Evolutionary conservation across 2,797 vertebrate species (phyloP).

Genomic region (Anguilla obscura): DNA sequence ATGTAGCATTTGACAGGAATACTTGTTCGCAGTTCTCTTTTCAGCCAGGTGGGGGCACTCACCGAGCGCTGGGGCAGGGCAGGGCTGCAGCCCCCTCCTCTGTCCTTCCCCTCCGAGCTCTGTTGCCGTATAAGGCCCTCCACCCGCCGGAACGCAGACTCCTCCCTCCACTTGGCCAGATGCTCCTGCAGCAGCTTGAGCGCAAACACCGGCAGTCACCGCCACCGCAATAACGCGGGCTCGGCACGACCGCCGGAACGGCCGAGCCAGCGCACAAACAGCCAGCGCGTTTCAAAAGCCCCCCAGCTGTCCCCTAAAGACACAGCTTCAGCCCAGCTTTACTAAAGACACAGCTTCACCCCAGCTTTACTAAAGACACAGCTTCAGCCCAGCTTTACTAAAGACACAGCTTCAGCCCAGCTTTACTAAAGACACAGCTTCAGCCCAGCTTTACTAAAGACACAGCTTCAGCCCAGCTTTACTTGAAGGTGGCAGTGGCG

Average conservation of each 20-base stretch:
- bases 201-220: neutral
- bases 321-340: neutral
- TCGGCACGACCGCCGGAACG: neutral
- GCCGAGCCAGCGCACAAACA: slow-evolving; percentile 28
- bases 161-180: slow-evolving; percentile 60
- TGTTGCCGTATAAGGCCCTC: slow-evolving; percentile 65
- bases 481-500: neutral
- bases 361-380: neutral
- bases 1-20: neutral
- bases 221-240: neutral
- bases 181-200: slow-evolving; percentile 57
- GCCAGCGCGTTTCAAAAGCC: neutral
- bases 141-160: slow-evolving; percentile 51
- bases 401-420: neutral
- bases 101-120: slow-evolving; percentile 44
- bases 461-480: neutral
- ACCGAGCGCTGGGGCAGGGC: slow-evolving; percentile 29
- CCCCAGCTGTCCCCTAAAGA: neutral
- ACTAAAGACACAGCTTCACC: neutral
- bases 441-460: neutral
- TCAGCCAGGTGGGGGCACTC: slow-evolving; percentile 7
- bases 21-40: neutral
- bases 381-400: no score
- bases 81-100: slow-evolving; percentile 17
- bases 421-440: neutral